Base-by-base conservation (phyloP, 2,797 vertebrate species). In the Peromyscus attwateri region DNA sequence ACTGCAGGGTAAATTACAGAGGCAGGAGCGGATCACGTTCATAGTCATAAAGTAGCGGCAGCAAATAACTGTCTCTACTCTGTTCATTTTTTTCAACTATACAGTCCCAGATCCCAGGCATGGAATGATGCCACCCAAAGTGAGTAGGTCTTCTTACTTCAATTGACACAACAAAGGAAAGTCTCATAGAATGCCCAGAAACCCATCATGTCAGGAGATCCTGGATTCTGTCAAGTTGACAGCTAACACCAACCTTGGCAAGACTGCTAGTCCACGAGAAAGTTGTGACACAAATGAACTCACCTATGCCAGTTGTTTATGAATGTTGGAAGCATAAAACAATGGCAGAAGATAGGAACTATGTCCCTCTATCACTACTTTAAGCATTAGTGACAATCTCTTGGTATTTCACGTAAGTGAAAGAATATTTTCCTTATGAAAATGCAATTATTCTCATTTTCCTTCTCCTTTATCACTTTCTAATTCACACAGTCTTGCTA, bases 261-360 rank as follows among this genome's bases (percentile, higher is more conserved):
- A n/a, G 25, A 76, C 16, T 31, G 23, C 21, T 57, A 94, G 92
- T 52, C 96, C 73, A 96, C 71, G 87, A 64, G 55, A 68, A 55
- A 66, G 31, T 96, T 85, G 37, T 40, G 68, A n/a, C 76, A 95
- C 29, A 89, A 84, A 97, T 96, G 83, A 70, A 83, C 60, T 82
- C 62, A 49, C 5, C 34, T 34, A 80, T 25, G 73, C 70, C 66
- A 13, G 37, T 95, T 55, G 7, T 70, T 7, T 0, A 27, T 80
- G 89, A 97, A 91, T 49, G 81, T 37, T 73, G 60, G 83, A 95
- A 52, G 34, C 95, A 97, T 91, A 49, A n/a, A 96, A 89, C 82
- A 85, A 95, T 80, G 52, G 4, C 83, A 76, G 27, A 87, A 31
- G 7, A 82, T 2, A 84, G 25, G 92, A 11, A 71, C 55, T 14